A percentile compares a stretch with the other conserved stretches of the same genome.
Conservation (phyloP, 1,140 invertebrate genomes). For the Drosophila virilis region DNA sequence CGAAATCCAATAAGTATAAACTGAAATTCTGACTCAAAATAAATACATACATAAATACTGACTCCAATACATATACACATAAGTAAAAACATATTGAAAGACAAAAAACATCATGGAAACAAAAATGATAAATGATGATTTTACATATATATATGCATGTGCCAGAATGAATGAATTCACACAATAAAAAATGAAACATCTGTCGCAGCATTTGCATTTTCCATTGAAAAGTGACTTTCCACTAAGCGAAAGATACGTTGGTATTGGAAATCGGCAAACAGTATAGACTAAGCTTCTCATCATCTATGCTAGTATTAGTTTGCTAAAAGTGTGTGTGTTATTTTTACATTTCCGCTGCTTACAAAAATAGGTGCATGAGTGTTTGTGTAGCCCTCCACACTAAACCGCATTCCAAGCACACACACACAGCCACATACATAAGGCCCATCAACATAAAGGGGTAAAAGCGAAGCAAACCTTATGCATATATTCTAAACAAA, state of each 20-base stretch:
- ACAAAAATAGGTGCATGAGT: constrained; percentile 61
- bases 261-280: constrained; percentile 55
- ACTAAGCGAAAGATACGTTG: constrained; percentile 25
- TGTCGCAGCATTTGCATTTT: constrained; percentile 72
- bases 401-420: constrained; percentile 62
- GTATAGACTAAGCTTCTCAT: constrained; percentile 44
- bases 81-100: neutral
- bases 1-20: constrained; percentile 37
- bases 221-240: constrained; percentile 71
- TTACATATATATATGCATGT: neutral
- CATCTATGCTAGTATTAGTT: constrained; percentile 39
- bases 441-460: constrained; percentile 7
- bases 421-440: constrained; percentile 32
- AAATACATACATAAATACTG: too few species aligned
- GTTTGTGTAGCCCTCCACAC: constrained; percentile 26
- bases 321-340: constrained; percentile 73
- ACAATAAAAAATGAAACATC: constrained; percentile 65
- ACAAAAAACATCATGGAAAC: neutral
- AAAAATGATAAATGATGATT: constrained; percentile 2
- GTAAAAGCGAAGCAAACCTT: constrained; percentile 16
- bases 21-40: constrained; percentile 11
- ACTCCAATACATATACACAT: too few species aligned
- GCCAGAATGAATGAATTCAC: constrained; percentile 32
- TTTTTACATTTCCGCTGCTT: constrained; percentile 81
- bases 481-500: constrained; percentile 1